Base-by-base conservation (phyloP, 2,797 vertebrate species). In the Hippoglossus hippoglossus region DNA sequence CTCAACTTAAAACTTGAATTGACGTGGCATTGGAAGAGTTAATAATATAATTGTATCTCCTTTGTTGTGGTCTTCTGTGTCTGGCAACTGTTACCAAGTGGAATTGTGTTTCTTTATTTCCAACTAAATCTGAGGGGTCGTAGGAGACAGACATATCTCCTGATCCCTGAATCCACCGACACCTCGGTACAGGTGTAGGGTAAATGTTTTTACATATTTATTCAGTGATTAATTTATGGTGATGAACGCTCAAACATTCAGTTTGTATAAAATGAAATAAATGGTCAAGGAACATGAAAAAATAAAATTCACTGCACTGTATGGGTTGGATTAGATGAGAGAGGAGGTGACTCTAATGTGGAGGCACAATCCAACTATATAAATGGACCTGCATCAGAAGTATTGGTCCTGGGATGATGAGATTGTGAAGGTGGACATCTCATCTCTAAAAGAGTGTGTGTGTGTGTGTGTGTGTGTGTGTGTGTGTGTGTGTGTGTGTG, bases 381-480 rank as follows among this genome's bases (percentile, higher is more conserved):
- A 53, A 31, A 50, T 62, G 5, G 8, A 50, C 10, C 50, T 39
- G 13, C 3, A 7, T 22, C 53, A 50, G 22, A 60, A 36, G 58
- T 49, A 57, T 11, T 22, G 41, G 34, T 46, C 44, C 16, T n/a
- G 31, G 16, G 21, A 16, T n/a, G 31, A 46, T 57, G 26, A 34
- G 28, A 50, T 15, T 60, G 18, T 62, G 51, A 73, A 75, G 59
- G 63, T 77, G 60, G 65, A 51, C 63, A 72, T 71, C 60, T 77
- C 59, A 75, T 81, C 54, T 59, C 41, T 25, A 53, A 15, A 57
- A 57, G 44, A 47, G 7, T 2, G 28, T 8, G 7, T 8, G 28
- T 31, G 28, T 28, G 5, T 28, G 26, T 28, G 5, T 31, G 28
- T 31, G 28, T 28, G 28, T 28, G 28, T 7, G 28, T 7, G 7